Evolutionary conservation across 2,888 invertebrate species (phyloP), one percentile per base, ranked within the genome.

Genomic region (Capitulum mitella): DNA sequence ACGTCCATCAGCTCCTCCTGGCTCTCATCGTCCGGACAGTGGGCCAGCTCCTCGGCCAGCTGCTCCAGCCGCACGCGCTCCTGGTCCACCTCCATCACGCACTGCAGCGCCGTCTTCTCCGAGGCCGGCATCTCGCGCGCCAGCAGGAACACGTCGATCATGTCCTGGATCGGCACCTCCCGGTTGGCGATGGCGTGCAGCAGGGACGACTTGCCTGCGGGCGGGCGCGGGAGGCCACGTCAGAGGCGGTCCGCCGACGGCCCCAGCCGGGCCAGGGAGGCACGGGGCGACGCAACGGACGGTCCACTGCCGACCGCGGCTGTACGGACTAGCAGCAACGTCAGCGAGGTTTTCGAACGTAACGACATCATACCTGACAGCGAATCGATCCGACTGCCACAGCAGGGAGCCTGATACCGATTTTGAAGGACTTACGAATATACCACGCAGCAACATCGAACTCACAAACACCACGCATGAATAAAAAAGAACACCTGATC

Each of bases 61-160:
- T 92, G 92, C 86, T 99, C 99, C 78, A 99, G 88, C 81, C 93
- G 89, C 79, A 95, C 89, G 79, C 98, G 89, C 85, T 98, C 98
- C 84, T 94, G 92, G 84, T 99, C 99, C 0, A 99, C 99, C 86
- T 99, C 98, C 93, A 98, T 95, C 58, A 99, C 99, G 85, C 96
- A 95, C 85, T 96, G 89, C 78, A 99, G 88, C 5, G 99, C 99
- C 22, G 94, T 91, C 88, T 98, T 98, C 84, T 97, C 94, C 81
- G 95, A 95, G n/a, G 99, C 98, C 0, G 97, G 93, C 92, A 98
- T 98, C 88, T 99, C 99, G 78, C 98, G 90, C 19, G 95, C 93
- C 85, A 99, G 89, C 86, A 98, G 94, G 87, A 97, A 99, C 84
- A 98, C 98, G 87, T 99, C 99, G 82, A 99, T 94, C 85, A 96